Base-by-base conservation (phyloP, 2,797 vertebrate genomes). In the Halcyon leucocephala region DNA sequence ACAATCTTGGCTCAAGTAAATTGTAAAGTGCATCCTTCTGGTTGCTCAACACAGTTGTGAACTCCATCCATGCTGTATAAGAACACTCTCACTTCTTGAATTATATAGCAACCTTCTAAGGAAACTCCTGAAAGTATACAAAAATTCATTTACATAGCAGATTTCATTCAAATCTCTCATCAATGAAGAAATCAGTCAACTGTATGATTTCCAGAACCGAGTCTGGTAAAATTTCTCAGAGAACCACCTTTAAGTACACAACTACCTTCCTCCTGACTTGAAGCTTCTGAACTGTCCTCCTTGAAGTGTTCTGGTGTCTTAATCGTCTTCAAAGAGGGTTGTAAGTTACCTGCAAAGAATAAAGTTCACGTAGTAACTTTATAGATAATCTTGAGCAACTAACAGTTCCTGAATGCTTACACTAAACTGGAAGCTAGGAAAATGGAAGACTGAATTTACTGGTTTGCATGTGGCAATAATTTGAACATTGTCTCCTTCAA, bases 211-310 rank as follows among this genome's bases (percentile, higher is more conserved):
- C 71, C 72, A 90, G 35, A 93, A 96, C 24, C 89, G 70, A 70
- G 18, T 20, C 67, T 88, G 64, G 80, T 31, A 86, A 92, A 42
- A 83, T 60, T 76, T 86, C 83, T 91, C 78, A 82, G 72, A 85
- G 80, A 91, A 82, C 71, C 60, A 89, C 78, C 46, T 94, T 93
- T 85, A 61, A 92, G 72, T 31, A 88, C 88, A 92, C 66, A 91
- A 92, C 97, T 97, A 99, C 99, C 99, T 99, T 99, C 99, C 96
- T 99, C 99, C 98, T 99, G 99, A 98, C 99, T 99, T 96, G 99
- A 99, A 88, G 98, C 98, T 96, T 99, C 99, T 58, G 99, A 99
- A 96, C 99, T 99, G 97, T 99, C 99, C 96, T 98, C 98, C 81
- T 98, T 98, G 96, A 98, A 98, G 93, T 98, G 98, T 93, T 98